Evolutionary conservation across 2,888 invertebrate genomes (phyloP).

Genomic region (Drosophila prolongata): DNA sequence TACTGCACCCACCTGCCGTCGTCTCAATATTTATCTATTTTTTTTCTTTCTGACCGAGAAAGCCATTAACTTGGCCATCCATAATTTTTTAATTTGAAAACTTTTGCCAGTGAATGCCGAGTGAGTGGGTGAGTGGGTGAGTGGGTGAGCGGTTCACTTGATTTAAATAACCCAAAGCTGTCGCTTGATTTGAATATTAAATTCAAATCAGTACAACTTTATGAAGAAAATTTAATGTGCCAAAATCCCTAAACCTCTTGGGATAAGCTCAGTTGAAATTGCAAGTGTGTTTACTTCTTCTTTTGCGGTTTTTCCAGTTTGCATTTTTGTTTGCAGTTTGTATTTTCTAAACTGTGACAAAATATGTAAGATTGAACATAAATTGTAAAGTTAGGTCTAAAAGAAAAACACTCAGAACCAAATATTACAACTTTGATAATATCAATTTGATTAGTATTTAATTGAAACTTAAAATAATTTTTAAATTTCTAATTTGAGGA

Average conservation of each 20-base stretch:
- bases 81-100: slow-evolving; percentile 60
- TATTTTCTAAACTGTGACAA: too few species aligned
- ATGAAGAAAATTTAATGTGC: not conserved
- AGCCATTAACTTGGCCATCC: slow-evolving; percentile 48
- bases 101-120: slow-evolving; percentile 33
- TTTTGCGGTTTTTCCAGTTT: slow-evolving; percentile 1
- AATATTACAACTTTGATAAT: too few species aligned
- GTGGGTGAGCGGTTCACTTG: slow-evolving; percentile 31
- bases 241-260: slow-evolving; percentile 8
- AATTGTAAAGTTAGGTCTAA: too few species aligned
- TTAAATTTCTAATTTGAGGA: not conserved
- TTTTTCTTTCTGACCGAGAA: slow-evolving; percentile 13
- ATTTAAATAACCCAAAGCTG: slow-evolving; percentile 28
- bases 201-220: slow-evolving; percentile 11
- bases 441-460: too few species aligned
- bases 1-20: slow-evolving; percentile 38
- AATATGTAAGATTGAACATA: too few species aligned
- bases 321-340: too few species aligned
- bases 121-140: slow-evolving; percentile 35
- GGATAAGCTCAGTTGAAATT: slow-evolving; percentile 2
- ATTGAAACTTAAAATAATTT: too few species aligned
- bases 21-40: slow-evolving; percentile 4
- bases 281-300: slow-evolving; percentile 19
- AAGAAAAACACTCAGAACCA: too few species aligned
- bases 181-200: slow-evolving; percentile 22